Evolutionary conservation across 1,140 invertebrate genomes (phyloP).

Genomic region (Rhopalosiphum padi): DNA sequence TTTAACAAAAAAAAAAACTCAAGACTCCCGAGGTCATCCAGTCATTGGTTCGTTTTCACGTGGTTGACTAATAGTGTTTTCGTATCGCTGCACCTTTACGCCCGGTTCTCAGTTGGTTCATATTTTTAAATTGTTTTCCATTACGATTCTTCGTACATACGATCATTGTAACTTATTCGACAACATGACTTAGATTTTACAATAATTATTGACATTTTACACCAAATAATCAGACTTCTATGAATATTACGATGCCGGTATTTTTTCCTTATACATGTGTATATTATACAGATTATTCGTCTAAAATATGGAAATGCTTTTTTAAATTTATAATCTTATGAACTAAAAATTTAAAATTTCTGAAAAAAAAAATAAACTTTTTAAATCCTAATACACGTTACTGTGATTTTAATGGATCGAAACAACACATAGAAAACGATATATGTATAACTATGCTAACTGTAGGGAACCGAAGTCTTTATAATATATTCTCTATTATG

Average conservation of each 20-base stretch:
- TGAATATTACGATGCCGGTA: background rate
- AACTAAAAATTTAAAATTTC: background rate
- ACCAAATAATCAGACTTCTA: background rate
- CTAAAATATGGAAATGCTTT: background rate
- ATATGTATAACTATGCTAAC: background rate
- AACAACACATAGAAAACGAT: background rate
- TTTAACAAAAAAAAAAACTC: background rate
- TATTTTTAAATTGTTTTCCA: background rate
- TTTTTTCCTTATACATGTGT: background rate
- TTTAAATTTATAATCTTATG: background rate
- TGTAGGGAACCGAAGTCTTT: no score
- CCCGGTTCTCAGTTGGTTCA: background rate
- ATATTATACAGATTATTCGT: background rate
- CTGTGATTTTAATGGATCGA: background rate
- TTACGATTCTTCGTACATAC: background rate
- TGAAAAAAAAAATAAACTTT: background rate
- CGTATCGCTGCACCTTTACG: background rate
- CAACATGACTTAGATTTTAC: background rate
- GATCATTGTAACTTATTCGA: background rate
- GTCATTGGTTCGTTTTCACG: constrained; percentile 41
- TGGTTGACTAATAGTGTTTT: constrained; percentile 20
- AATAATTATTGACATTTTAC: background rate
- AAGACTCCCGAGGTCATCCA: background rate
- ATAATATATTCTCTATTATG: background rate
- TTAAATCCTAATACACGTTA: background rate